Base-by-base conservation (phyloP, 2,888 invertebrate species). In the Abscondita cerata region DNA sequence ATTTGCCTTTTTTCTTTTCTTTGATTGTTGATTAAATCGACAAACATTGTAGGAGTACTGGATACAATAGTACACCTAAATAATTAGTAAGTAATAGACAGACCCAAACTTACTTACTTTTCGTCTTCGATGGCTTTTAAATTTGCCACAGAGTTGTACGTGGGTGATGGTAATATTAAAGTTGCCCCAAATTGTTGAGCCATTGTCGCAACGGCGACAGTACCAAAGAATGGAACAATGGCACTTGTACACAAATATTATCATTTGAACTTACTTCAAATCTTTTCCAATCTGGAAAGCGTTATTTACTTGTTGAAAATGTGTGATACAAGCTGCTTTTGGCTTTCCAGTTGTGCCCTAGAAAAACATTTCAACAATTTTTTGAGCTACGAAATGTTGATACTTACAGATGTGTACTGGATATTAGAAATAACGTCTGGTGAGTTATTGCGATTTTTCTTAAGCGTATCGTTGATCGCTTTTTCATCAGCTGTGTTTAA, bases 41-140 rank as follows among this genome's bases (percentile, higher is more conserved):
- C 86, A 78, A 90, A 91, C 93, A 93, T 93, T 1, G 94, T 93
- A 1, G 94, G 93, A 0, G 93, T 92, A 36, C 93, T 93, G 73
- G 87, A 88, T 18, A 89, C 75, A 0, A 87, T 78, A 0, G 87
- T 86, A 72, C 92, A 91, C 73, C 91, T 91, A 71, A 40, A n/a
- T n/a, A n/a, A n/a, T n/a, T n/a, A n/a, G n/a, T n/a, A n/a, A n/a
- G n/a, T n/a, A n/a, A n/a, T n/a, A n/a, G n/a, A n/a, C n/a, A n/a
- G n/a, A n/a, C n/a, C n/a, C n/a, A n/a, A n/a, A n/a, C n/a, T n/a
- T n/a, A n/a, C n/a, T 6, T 78, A 91, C 86, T 85, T 87, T 78
- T 94, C 90, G 16, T 84, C 78, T 18, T 84, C 79, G 3, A 92
- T 84, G 0, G 90, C 85, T 50, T 86, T 78, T 1, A 93, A 76